A percentile compares a stretch with the other conserved stretches of the same genome.
phyloP scores from a whole-genome alignment of 2,888 invertebrate genomes.

The Alentia gelatinosa region DNA sequence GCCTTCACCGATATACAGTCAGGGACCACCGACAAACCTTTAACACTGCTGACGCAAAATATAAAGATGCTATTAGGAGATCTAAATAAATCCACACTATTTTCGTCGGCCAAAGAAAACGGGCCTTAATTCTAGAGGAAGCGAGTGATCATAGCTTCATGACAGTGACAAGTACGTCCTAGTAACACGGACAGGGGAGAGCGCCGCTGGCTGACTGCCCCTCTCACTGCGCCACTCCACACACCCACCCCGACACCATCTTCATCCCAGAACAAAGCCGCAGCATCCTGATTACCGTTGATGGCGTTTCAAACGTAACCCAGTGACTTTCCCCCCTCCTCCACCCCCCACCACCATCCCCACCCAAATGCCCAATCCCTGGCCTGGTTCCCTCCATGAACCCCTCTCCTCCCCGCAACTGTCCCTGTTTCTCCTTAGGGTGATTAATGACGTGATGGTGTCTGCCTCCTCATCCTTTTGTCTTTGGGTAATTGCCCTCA shows the following conservation, averaged over 20 bases:
- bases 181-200: too few relatives aligned
- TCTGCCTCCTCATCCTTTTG: constrained; percentile 26
- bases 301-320: constrained; percentile 15
- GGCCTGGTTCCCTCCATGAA: background rate
- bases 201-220: too few relatives aligned
- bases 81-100: too few relatives aligned
- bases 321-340: background rate
- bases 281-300: background rate
- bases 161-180: too few relatives aligned
- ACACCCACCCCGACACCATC: background rate
- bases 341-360: background rate
- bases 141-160: too few relatives aligned
- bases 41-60: too few relatives aligned
- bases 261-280: background rate
- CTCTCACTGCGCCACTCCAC: background rate
- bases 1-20: too few relatives aligned
- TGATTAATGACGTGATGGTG: constrained; percentile 28
- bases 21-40: too few relatives aligned
- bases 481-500: constrained; percentile 21
- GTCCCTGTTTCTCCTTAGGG: background rate
- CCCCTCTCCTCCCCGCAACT: background rate
- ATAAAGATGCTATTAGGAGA: too few relatives aligned
- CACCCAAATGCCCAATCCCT: background rate
- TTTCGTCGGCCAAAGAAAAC: too few relatives aligned
- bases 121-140: too few relatives aligned